Evolutionary conservation across 1,140 invertebrate genomes (phyloP).

Genomic region (Drosophila pseudoobscura): DNA sequence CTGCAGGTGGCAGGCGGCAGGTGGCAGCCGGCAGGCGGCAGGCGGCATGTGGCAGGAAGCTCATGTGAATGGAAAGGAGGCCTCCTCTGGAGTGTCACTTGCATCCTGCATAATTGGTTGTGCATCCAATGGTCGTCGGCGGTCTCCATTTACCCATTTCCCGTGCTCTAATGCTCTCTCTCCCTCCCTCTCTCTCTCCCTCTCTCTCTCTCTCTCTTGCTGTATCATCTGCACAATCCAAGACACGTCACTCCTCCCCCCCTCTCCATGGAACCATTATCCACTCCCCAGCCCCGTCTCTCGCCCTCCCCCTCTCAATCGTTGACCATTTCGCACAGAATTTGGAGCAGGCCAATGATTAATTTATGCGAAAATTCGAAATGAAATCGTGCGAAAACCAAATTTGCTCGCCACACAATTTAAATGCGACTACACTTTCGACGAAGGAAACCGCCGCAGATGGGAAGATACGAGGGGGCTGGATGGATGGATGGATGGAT

Average conservation of each 20-base stretch:
- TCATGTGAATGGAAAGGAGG: slow-evolving; percentile 8
- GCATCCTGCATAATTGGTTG: slow-evolving; percentile 68
- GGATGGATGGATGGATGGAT: no score
- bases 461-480: background rate
- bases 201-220: no score
- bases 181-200: no score
- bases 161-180: no score
- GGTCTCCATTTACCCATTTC: no score
- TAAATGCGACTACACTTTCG: slow-evolving; percentile 12
- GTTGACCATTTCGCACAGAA: slow-evolving; percentile 31
- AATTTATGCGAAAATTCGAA: slow-evolving; percentile 69
- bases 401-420: slow-evolving; percentile 56
- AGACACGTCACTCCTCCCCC: no score
- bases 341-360: slow-evolving; percentile 47
- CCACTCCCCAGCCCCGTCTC: background rate
- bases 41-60: background rate
- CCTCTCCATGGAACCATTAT: no score
- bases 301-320: background rate
- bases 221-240: no score
- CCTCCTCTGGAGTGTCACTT: slow-evolving; percentile 55
- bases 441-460: background rate
- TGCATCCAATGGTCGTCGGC: slow-evolving; percentile 48
- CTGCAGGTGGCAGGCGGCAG: no score
- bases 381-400: slow-evolving; percentile 71
- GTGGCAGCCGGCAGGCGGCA: background rate